These are phyloP conservation scores for Protobothrops mucrosquamatus DNA, from an alignment of 2,113 vertebrate species.

Conservation along the genomic window DNA sequence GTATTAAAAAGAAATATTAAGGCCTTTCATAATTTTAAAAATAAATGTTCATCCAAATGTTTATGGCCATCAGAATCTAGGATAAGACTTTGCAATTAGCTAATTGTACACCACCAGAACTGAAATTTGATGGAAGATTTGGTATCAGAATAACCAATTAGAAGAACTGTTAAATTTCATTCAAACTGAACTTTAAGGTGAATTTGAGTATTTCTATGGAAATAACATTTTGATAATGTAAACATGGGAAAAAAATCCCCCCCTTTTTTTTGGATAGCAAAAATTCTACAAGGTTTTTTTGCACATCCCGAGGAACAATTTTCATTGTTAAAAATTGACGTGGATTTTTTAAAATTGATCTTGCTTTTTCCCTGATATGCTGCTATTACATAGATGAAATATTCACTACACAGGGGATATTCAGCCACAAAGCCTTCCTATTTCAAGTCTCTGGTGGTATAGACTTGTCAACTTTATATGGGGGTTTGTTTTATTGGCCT, in stretches of 20 bases:
- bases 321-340: neutral
- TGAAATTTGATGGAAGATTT: neutral
- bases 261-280: neutral
- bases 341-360: neutral
- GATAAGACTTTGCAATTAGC: neutral
- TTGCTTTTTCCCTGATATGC: neutral
- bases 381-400: neutral
- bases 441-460: neutral
- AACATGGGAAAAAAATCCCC: neutral
- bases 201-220: neutral
- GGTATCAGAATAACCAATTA: neutral
- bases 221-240: neutral
- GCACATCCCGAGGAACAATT: neutral
- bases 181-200: neutral
- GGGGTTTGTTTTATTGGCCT: neutral
- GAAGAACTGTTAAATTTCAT: neutral
- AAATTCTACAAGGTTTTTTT: neutral
- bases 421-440: neutral
- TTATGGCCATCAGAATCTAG: constrained; percentile 10
- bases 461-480: neutral
- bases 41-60: neutral
- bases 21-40: constrained; percentile 3
- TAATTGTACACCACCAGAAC: neutral
- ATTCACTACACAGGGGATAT: neutral
- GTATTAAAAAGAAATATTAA: neutral